Evolutionary conservation across 2,888 invertebrate species (phyloP).

Genomic region (Hirtodrosophila confusa): DNA sequence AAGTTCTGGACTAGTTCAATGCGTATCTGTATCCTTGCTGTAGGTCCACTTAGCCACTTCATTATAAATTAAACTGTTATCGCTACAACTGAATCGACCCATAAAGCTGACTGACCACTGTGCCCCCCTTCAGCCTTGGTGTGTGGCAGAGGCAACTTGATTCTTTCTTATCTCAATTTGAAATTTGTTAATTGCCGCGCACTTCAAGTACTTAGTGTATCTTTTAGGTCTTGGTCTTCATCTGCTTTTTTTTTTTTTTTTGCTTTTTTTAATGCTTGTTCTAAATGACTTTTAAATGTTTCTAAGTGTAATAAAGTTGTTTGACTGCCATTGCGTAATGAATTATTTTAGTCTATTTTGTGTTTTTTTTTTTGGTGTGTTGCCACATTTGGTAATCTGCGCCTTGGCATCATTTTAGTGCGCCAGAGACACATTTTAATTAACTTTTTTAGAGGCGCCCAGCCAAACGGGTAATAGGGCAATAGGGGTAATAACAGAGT

Average conservation of each 20-base stretch:
- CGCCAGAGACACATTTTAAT: constrained; percentile 62
- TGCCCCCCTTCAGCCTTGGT: constrained; percentile 20
- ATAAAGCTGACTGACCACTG: constrained; percentile 59
- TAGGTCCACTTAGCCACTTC: constrained; percentile 60
- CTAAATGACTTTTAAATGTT: constrained; percentile 77
- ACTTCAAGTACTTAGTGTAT: constrained; percentile 75
- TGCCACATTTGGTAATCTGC: constrained; percentile 64
- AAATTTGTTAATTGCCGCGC: constrained; percentile 78
- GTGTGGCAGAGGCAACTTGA: constrained; percentile 55
- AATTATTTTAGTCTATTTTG: constrained; percentile 55
- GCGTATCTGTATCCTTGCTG: constrained; percentile 55
- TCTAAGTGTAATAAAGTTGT: constrained; percentile 73
- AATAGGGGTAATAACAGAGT: constrained; percentile 30
- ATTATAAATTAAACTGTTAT: constrained; percentile 78
- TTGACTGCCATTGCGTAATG: constrained; percentile 67
- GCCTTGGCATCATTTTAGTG: constrained; percentile 55
- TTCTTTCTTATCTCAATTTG: constrained; percentile 64
- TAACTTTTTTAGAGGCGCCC: constrained; percentile 40
- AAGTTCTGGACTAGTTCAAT: constrained; percentile 32
- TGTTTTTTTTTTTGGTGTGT: constrained; percentile 26
- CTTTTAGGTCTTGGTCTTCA: constrained; percentile 55
- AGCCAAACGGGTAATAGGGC: constrained; percentile 39
- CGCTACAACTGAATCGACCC: constrained; percentile 73
- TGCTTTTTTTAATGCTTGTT: constrained; percentile 55
- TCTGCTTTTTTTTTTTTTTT: constrained; percentile 29